These are phyloP conservation scores for Zingel zingel DNA, from an alignment of 2,113 vertebrate genomes.

Conservation along the genomic window DNA sequence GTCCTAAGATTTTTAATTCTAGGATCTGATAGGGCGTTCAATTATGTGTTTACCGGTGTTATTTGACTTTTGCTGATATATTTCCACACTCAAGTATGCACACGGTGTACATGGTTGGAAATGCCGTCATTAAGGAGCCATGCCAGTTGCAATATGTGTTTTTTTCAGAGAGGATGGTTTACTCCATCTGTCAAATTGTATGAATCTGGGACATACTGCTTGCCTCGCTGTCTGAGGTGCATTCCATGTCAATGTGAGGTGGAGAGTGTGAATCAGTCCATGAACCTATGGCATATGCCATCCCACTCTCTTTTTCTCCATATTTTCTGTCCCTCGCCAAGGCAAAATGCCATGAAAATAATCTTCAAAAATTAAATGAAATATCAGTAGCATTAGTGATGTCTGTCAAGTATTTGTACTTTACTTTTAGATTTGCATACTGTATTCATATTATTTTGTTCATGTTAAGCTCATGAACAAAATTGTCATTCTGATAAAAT, in stretches of 20 bases:
- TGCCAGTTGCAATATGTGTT: conserved; percentile 48
- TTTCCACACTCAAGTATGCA: conserved; percentile 13
- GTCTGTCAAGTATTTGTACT: not conserved
- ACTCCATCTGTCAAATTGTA: conserved; percentile 65
- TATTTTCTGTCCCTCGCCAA: conserved; percentile 9
- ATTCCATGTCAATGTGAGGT: conserved; percentile 30
- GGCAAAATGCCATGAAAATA: not conserved
- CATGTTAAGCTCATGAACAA: not conserved
- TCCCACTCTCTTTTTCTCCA: not conserved
- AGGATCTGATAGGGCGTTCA: not conserved
- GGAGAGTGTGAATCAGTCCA: conserved; percentile 36
- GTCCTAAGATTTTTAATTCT: not conserved
- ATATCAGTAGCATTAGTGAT: not conserved
- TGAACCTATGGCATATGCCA: conserved; percentile 44
- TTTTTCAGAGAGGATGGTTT: conserved; percentile 46
- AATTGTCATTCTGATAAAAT: not conserved
- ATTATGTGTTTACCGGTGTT: conserved; percentile 13
- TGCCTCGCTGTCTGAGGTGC: conserved; percentile 30
- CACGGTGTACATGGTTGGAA: conserved; percentile 35
- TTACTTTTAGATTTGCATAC: not conserved
- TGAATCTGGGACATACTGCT: conserved; percentile 53
- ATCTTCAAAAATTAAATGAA: not conserved
- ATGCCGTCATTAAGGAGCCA: conserved; percentile 41
- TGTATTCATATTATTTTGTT: not conserved
- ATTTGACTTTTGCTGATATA: conserved; percentile 29